Evolutionary conservation across 37 sponge, comb jelly and placozoan species (phyloP).

Genomic region (Spongilla lacustris): DNA sequence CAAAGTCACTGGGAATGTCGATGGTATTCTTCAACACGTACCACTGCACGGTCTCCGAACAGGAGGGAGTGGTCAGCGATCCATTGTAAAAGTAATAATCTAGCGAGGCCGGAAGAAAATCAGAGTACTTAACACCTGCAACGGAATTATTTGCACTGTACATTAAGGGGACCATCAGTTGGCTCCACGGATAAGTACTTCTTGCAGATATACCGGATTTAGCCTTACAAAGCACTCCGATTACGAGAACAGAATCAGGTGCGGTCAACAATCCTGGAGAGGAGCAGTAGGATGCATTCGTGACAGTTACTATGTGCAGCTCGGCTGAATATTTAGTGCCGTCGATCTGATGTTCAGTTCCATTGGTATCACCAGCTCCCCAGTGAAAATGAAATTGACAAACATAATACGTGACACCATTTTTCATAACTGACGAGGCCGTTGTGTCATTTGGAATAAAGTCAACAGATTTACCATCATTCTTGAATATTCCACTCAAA

Average conservation of each 20-base stretch:
- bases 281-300: background rate
- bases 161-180: too few species aligned
- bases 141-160: too few species aligned
- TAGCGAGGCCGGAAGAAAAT: too few species aligned
- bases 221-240: constrained; percentile 44
- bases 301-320: constrained; percentile 54
- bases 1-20: too few species aligned
- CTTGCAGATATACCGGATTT: too few species aligned
- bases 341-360: constrained; percentile 58
- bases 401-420: constrained; percentile 35
- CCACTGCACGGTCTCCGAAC: too few species aligned
- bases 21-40: too few species aligned
- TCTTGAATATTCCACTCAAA: background rate
- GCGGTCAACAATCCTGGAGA: background rate
- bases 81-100: too few species aligned
- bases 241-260: constrained; percentile 9
- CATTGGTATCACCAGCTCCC: constrained; percentile 29
- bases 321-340: constrained; percentile 14
- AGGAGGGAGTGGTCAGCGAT: too few species aligned
- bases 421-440: background rate
- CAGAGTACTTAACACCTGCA: too few species aligned
- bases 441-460: background rate
- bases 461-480: constrained; percentile 2
- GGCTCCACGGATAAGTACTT: too few species aligned
- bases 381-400: constrained; percentile 72